A percentile compares a stretch with the other conserved stretches of the same genome.
Evolutionary conservation across 2,113 vertebrate genomes (phyloP).

Genomic region (Gracilinanus agilis): DNA sequence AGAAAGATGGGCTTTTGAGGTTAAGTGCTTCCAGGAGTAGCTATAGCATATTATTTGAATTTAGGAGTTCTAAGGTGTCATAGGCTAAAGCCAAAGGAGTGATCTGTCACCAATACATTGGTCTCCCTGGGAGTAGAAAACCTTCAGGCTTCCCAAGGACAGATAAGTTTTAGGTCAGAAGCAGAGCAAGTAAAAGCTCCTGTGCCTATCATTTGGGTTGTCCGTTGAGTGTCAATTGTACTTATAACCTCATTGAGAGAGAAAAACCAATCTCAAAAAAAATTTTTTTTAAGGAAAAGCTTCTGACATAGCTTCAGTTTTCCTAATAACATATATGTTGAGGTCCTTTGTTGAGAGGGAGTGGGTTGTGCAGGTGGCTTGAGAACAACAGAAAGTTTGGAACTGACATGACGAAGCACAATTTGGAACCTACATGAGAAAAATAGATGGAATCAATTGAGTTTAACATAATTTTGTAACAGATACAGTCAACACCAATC

Average conservation of each 20-base stretch:
- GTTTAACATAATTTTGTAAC: not conserved
- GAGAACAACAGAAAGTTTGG: no score
- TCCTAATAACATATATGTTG: not conserved
- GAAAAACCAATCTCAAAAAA: not conserved
- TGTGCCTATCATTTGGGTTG: not conserved
- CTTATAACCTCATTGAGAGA: not conserved
- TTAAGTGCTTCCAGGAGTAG: not conserved
- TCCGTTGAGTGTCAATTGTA: not conserved
- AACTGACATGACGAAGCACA: no score
- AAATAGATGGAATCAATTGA: not conserved
- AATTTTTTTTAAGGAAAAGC: not conserved
- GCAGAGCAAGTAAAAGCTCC: not conserved
- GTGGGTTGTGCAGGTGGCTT: no score
- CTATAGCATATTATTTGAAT: not conserved
- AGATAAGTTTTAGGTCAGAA: not conserved
- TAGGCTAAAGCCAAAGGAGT: not conserved
- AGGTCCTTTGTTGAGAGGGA: not conserved
- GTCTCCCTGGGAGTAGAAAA: not conserved
- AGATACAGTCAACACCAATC: not conserved
- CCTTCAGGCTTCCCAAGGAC: not conserved
- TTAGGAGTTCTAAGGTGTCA: not conserved
- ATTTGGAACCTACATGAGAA: not conserved
- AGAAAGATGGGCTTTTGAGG: not conserved
- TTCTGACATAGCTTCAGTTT: not conserved
- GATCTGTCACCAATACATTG: not conserved